Evolutionary conservation across 2,888 invertebrate genomes (phyloP), one percentile per base, ranked within the genome.

Genomic region (Apotomis betuletana): DNA sequence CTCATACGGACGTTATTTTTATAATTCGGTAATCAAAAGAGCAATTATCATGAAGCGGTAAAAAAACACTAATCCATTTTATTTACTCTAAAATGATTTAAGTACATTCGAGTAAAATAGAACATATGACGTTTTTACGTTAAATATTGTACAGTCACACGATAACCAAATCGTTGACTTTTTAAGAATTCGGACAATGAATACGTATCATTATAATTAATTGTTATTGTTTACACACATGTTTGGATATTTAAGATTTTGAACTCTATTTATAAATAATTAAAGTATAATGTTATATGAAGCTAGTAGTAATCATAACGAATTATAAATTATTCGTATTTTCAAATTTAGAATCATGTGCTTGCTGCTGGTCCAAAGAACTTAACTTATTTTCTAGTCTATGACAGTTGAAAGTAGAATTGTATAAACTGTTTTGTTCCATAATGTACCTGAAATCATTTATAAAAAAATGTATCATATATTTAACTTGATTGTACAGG

Each of bases 121-220:
- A 12, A 36, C 49, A n/a, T 61, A 61, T 4, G 61, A 0, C 51
- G 4, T 62, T 62, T 61, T 5, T 0, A 36, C 12, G 8, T 10
- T 13, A 3, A 46, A 49, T 0, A 27, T 8, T 36, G 27, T 27
- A 36, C 52, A 46, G 58, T 72, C 72, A 63, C 62, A 72, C 68
- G 68, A 72, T 63, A 71, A 61, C 61, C n/a, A 58, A 72, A 68
- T 58, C 71, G 62, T 57, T 62, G 63, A 63, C 67, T 72, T 71
- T 44, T 67, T 52, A 59, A 57, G 55, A 67, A 54, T 72, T 62
- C 62, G 52, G 38, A 68, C 67, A 63, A 68, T 72, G 58, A 54
- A 68, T 58, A 72, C 59, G n/a, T 72, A 63, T 67, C 61, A 63
- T 63, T 58, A 67, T 57, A 62, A 67, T 62, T 62, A 58, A 67